Conservation (phyloP, 2,113 vertebrate genomes). For the Willisornis vidua region DNA sequence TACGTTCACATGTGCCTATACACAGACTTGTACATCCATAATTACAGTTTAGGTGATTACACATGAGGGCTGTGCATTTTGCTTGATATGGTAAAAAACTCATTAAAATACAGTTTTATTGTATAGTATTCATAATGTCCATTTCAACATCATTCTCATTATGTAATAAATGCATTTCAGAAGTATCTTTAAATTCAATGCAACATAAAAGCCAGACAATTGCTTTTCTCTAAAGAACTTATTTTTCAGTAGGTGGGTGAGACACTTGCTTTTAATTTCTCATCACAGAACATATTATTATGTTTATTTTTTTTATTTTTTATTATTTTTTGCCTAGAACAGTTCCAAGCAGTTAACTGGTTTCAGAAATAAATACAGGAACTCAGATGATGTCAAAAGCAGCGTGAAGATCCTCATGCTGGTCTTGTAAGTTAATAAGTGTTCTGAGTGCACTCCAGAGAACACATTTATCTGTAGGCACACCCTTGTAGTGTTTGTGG, state of each 20-base stretch:
- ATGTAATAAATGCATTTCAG: background rate
- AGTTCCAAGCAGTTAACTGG: background rate
- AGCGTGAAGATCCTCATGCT: rapidly evolving
- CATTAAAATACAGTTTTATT: background rate
- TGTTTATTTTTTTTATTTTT: too few relatives aligned
- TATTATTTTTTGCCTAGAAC: background rate
- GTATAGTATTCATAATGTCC: background rate
- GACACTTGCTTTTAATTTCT: constrained; percentile 2
- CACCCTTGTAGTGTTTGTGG: background rate
- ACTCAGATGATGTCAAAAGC: background rate
- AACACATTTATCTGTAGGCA: background rate
- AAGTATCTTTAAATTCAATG: background rate
- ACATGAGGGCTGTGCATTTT: background rate
- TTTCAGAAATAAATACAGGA: constrained; percentile 15
- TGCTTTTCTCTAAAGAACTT: background rate
- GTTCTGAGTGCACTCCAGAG: background rate
- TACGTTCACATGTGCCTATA: background rate
- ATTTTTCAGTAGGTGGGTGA: background rate
- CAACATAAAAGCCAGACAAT: background rate
- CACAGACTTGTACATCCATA: background rate
- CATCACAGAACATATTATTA: background rate
- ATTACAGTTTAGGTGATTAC: background rate
- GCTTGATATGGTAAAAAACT: background rate
- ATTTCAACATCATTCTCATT: background rate
- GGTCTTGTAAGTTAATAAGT: background rate